Evolutionary conservation across 2,113 vertebrate species (phyloP).

Genomic region (Toxostoma redivivum): DNA sequence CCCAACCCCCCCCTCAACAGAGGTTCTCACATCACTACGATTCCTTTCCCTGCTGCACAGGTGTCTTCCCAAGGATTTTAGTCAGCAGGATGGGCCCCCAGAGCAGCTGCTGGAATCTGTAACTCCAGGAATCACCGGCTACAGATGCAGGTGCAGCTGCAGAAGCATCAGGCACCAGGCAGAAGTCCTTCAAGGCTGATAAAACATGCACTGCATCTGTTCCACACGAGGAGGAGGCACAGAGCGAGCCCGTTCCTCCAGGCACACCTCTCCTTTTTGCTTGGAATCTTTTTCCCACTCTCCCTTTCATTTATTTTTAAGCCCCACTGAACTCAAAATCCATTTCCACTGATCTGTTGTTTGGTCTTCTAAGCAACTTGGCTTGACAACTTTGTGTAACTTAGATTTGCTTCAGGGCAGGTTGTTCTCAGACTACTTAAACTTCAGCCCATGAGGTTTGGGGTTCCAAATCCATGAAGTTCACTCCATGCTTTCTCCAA

Average conservation of each 20-base stretch:
- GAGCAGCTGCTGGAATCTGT: not conserved
- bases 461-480: not conserved
- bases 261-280: not conserved
- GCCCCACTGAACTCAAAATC: not conserved
- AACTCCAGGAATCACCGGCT: not conserved
- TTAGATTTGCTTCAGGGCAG: not conserved
- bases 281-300: not conserved
- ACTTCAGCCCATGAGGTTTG: not conserved
- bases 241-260: not conserved
- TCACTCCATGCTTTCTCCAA: not conserved
- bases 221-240: not conserved
- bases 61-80: not conserved
- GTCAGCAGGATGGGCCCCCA: not conserved
- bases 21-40: not conserved
- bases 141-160: constrained; percentile 45
- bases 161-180: not conserved
- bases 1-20: accelerated
- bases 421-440: not conserved
- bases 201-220: constrained; percentile 28
- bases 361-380: not conserved
- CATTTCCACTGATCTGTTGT: not conserved
- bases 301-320: not conserved
- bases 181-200: constrained; percentile 27
- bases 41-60: not conserved
- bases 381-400: not conserved